Evolutionary conservation across 2,113 vertebrate genomes (phyloP).

Genomic region (Actinemys pallida): DNA sequence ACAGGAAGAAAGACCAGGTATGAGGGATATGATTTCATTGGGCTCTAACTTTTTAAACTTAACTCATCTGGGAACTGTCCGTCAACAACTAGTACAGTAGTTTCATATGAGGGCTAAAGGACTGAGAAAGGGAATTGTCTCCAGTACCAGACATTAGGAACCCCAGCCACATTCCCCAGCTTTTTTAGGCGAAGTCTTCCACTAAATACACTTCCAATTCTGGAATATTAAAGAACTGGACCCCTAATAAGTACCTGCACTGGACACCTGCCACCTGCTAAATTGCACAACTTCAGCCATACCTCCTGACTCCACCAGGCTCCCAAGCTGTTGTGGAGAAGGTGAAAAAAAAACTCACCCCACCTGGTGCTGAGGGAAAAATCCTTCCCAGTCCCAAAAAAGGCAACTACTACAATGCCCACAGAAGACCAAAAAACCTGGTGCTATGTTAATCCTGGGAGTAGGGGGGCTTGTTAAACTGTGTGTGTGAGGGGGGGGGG

Average conservation of each 20-base stretch:
- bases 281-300: background rate
- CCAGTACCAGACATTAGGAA: background rate
- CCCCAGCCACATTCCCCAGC: too few species aligned
- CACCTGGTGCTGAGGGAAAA: background rate
- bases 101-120: background rate
- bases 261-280: background rate
- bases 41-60: background rate
- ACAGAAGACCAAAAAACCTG: background rate
- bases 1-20: background rate
- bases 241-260: background rate
- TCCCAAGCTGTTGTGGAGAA: background rate
- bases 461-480: background rate
- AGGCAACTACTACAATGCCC: background rate
- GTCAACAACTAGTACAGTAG: background rate
- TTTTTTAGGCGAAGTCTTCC: background rate
- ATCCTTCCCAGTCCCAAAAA: background rate
- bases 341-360: background rate
- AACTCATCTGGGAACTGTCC: background rate
- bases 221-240: background rate
- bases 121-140: background rate
- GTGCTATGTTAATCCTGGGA: background rate
- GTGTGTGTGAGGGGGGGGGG: background rate
- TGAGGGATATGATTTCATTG: background rate
- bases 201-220: background rate
- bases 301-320: background rate